Evolutionary conservation across 1,140 invertebrate genomes (phyloP), one percentile per base, ranked within the genome.

Genomic region (Galendromus occidentalis): DNA sequence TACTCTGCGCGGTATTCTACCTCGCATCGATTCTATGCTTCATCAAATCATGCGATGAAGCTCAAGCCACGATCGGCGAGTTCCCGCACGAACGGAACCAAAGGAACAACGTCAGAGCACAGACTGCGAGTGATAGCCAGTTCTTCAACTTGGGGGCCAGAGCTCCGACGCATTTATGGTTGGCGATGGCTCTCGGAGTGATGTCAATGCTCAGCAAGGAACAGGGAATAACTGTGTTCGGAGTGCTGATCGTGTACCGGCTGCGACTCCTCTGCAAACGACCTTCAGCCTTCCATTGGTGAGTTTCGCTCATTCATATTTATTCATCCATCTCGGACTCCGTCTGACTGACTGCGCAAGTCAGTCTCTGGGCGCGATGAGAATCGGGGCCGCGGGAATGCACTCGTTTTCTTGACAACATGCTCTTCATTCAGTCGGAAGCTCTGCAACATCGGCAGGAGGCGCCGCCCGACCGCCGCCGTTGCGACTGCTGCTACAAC

Each of bases 1-100:
- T 88, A 20, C 76, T 88, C 33, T 85, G 86, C 2, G 86, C 86
- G 72, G 79, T 88, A 67, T 86, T 89, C 75, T 88, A 88, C 75
- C 69, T 83, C 80, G 69, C 89, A 83, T 78, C 85, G 7, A 66
- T 77, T 9, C 67, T 76, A 25, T 7, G 33, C 17, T 69, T 69
- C 44, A 81, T 81, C 66, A 69, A 71, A 44, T 76, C 64, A 4
- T 65, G 64, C n/a, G 33, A 29, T 17, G 42, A 42, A 14, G 28
- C 22, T 22, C n/a, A 42, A 5, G 18, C 41, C n/a, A 17, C 41
- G 17, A 41, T 17, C 41, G 29, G 64, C 1, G 22, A 65, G 42
- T 17, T 28, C 14, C 41, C 22, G 17, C 42, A 42, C 14, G 42
- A 42, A 44, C 33, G 28, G 28, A 25, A 42, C 39, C 22, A 65